Percentiles rank a stretch among this genome's conserved stretches.
Conservation (phyloP, 2,797 vertebrate genomes). For the Simalia tracyae region DNA sequence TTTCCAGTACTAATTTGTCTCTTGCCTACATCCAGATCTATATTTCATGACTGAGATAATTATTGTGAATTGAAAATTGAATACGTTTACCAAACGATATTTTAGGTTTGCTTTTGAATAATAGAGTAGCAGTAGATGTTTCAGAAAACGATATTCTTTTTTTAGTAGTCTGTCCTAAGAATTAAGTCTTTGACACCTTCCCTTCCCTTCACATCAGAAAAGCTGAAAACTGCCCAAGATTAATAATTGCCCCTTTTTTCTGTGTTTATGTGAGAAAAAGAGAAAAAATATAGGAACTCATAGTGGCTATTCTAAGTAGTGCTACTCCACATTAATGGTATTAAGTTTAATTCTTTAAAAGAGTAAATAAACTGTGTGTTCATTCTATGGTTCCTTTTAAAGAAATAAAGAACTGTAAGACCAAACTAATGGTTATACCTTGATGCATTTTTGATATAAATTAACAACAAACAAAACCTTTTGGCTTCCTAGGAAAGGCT, state of each 20-base stretch:
- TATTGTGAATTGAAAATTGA: conserved; percentile 68
- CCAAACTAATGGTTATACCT: conserved; percentile 45
- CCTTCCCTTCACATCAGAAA: conserved; percentile 39
- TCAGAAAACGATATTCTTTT: background rate
- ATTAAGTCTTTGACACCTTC: conserved; percentile 43
- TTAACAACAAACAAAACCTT: conserved; percentile 12
- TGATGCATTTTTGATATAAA: conserved; percentile 20
- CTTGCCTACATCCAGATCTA: conserved; percentile 62
- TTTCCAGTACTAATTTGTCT: conserved; percentile 68
- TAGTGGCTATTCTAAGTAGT: background rate
- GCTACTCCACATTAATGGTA: conserved; percentile 7
- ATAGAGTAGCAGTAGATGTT: conserved; percentile 60
- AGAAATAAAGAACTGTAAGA: conserved; percentile 30
- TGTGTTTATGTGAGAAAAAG: background rate
- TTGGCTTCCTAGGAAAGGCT: conserved; percentile 37
- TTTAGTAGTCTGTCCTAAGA: conserved; percentile 48
- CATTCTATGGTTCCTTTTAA: conserved; percentile 55
- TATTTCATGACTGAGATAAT: conserved; percentile 65
- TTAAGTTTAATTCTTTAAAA: background rate
- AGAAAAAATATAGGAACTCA: background rate
- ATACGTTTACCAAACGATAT: conserved; percentile 70
- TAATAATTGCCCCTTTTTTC: conserved; percentile 2
- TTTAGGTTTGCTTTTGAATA: conserved; percentile 59
- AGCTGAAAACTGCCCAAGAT: conserved; percentile 16
- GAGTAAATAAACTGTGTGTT: conserved; percentile 39